Conservation (phyloP, 2,888 invertebrate species). For the Hermodice carunculata region DNA sequence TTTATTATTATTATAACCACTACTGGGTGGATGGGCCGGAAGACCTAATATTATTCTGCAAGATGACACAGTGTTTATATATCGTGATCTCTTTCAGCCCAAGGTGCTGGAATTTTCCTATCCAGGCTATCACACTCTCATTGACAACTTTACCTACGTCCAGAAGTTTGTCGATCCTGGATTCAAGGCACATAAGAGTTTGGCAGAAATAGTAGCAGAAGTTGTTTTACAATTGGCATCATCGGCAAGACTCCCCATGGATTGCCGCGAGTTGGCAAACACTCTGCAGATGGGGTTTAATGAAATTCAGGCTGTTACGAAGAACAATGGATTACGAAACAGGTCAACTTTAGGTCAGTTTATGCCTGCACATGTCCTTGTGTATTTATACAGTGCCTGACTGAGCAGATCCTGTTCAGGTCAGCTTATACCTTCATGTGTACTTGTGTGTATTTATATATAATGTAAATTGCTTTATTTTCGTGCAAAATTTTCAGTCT, state of each 20-base stretch:
- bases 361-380: not conserved
- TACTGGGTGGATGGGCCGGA: too few relatives aligned
- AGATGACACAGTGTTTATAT: too few relatives aligned
- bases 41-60: too few relatives aligned
- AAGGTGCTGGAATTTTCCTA: too few relatives aligned
- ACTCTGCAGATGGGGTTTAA: constrained; percentile 23
- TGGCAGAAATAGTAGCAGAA: constrained; percentile 55
- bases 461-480: not conserved
- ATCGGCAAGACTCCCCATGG: constrained; percentile 56
- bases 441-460: not conserved
- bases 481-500: not conserved
- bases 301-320: constrained; percentile 7
- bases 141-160: constrained; percentile 67
- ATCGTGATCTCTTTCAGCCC: too few relatives aligned
- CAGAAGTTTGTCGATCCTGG: constrained; percentile 63
- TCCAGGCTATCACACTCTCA: constrained; percentile 67
- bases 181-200: constrained; percentile 54
- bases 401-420: not conserved
- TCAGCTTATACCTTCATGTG: not conserved
- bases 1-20: too few relatives aligned
- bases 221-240: constrained; percentile 55
- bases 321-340: not conserved
- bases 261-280: constrained; percentile 42
- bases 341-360: not conserved
- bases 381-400: not conserved